Conservation (phyloP, 2,113 vertebrate species). For the Anhinga rufa region DNA sequence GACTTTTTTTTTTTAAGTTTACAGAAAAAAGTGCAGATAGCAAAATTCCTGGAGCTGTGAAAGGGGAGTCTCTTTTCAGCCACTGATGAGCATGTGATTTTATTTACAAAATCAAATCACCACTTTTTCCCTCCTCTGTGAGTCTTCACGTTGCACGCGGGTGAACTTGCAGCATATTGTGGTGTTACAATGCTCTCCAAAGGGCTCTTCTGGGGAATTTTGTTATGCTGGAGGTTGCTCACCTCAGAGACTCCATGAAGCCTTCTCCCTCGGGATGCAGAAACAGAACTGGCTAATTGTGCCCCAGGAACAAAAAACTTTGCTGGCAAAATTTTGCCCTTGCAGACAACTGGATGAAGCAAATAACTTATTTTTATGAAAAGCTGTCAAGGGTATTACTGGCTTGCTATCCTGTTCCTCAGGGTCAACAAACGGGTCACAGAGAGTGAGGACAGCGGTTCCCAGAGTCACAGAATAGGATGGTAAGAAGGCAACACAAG, state of each 20-base stretch:
- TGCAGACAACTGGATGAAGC: neutral
- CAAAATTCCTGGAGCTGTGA: slow-evolving; percentile 13
- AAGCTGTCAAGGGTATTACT: neutral
- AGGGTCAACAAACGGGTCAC: neutral
- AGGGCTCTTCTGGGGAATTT: neutral
- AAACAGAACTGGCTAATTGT: neutral
- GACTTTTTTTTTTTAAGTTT: neutral
- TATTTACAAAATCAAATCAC: slow-evolving; percentile 11
- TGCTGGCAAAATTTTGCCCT: neutral
- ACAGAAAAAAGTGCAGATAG: slow-evolving; percentile 3
- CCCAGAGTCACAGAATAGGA: neutral
- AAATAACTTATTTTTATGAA: neutral
- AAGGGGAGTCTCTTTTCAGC: neutral
- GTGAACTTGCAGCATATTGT: neutral
- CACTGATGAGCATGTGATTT: slow-evolving; percentile 2
- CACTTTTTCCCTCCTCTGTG: neutral
- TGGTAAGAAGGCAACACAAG: neutral
- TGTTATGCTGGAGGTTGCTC: neutral
- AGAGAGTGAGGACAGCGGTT: neutral
- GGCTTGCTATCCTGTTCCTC: neutral
- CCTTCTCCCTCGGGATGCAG: neutral
- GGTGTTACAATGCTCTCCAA: neutral
- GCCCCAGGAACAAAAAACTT: neutral
- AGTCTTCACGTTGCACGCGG: neutral
- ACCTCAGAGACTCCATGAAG: neutral